phyloP scores from a whole-genome alignment of 2,888 invertebrate genomes.

The Augochlorella aurata region DNA sequence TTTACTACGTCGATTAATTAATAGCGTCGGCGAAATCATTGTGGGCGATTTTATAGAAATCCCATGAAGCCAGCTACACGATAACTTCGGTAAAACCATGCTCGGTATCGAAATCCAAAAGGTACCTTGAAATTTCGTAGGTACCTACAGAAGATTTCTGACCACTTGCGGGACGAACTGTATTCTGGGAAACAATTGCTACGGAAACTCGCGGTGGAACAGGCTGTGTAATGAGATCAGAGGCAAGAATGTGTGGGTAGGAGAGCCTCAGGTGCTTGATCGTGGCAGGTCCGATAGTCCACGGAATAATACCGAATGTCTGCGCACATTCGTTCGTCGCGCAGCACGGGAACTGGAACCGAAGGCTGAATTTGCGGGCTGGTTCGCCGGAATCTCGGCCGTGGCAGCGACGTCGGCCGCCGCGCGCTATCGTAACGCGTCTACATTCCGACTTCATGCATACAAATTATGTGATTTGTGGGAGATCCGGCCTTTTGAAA shows the following conservation, averaged over 20 bases:
- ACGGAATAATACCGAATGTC: neutral
- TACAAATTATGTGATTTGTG: constrained; percentile 59
- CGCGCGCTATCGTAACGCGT: constrained; percentile 37
- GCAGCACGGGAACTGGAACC: constrained; percentile 12
- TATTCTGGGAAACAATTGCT: too few relatives aligned
- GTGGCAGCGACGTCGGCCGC: constrained; percentile 42
- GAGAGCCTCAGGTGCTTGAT: neutral
- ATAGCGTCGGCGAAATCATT: too few relatives aligned
- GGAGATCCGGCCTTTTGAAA: constrained; percentile 36
- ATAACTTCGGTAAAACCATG: too few relatives aligned
- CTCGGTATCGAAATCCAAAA: too few relatives aligned
- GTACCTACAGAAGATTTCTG: too few relatives aligned
- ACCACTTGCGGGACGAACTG: too few relatives aligned
- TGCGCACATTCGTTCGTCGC: constrained; percentile 33
- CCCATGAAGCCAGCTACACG: too few relatives aligned
- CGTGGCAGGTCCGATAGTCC: neutral
- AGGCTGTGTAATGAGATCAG: neutral
- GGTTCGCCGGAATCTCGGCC: constrained; percentile 47
- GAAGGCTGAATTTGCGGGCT: constrained; percentile 47
- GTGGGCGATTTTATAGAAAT: too few relatives aligned
- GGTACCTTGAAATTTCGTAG: too few relatives aligned
- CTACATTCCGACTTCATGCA: constrained; percentile 55
- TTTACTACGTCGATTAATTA: too few relatives aligned
- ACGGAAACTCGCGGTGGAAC: too few relatives aligned
- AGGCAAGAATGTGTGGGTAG: neutral